Evolutionary conservation across 2,888 invertebrate genomes (phyloP).

Genomic region (Stenotaenia linearis): DNA sequence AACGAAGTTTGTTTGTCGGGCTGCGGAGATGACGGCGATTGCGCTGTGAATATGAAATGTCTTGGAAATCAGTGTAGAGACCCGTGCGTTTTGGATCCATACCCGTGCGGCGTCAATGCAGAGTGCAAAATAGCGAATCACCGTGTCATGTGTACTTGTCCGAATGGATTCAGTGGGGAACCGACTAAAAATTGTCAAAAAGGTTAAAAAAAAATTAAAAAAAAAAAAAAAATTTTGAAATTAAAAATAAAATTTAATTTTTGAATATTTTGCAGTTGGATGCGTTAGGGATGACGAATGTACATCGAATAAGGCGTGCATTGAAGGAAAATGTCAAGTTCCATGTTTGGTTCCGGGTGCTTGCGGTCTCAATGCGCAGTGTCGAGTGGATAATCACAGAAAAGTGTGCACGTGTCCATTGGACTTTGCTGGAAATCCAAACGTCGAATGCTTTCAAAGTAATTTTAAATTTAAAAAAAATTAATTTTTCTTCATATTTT

Average conservation of each 20-base stretch:
- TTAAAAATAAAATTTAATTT: too few species aligned
- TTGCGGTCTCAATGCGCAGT: slow-evolving; percentile 67
- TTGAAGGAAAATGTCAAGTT: slow-evolving; percentile 65
- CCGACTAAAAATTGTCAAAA: slow-evolving; percentile 39
- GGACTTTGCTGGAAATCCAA: slow-evolving; percentile 49
- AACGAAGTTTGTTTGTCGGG: slow-evolving; percentile 54
- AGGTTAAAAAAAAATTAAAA: slow-evolving; percentile 22
- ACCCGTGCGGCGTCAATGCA: slow-evolving; percentile 72
- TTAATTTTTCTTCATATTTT: neutral
- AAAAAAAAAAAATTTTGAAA: neutral
- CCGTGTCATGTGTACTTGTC: slow-evolving; percentile 76
- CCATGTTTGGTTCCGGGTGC: slow-evolving; percentile 33
- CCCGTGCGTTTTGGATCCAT: slow-evolving; percentile 48
- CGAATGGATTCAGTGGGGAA: slow-evolving; percentile 78
- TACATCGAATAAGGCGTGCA: slow-evolving; percentile 66
- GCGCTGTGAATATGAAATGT: slow-evolving; percentile 38
- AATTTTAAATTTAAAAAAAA: neutral
- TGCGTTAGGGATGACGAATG: slow-evolving; percentile 39
- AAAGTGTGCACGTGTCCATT: slow-evolving; percentile 69
- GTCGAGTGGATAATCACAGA: slow-evolving; percentile 67
- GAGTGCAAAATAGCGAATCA: slow-evolving; percentile 67
- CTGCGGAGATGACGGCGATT: slow-evolving; percentile 38
- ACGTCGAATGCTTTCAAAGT: slow-evolving; percentile 32
- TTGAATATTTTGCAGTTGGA: too few species aligned
- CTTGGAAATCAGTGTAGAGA: slow-evolving; percentile 56